Percentiles rank a stretch among this genome's conserved stretches.
Conservation (phyloP, 2,797 vertebrate species). For the Labroides dimidiatus region DNA sequence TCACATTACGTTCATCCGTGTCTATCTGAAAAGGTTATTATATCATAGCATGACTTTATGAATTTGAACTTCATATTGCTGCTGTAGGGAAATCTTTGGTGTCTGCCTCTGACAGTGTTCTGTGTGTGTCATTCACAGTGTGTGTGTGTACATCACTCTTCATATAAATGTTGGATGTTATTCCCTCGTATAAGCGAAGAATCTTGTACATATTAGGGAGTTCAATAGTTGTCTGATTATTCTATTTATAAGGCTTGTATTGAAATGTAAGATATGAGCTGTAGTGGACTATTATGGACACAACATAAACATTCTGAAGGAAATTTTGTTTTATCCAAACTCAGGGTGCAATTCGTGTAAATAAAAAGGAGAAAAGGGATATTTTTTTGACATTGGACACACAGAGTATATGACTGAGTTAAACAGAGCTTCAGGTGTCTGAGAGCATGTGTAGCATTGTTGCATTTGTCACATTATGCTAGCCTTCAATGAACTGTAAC, state of each 20-base stretch:
- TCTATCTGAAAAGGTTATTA: conserved; percentile 18
- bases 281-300: conserved; percentile 43
- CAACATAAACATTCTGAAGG: conserved; percentile 48
- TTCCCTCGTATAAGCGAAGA: conserved; percentile 44
- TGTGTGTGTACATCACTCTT: conserved; percentile 36
- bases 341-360: conserved; percentile 78
- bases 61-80: conserved; percentile 31
- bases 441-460: conserved; percentile 72
- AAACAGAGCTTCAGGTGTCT: conserved; percentile 44
- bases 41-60: conserved; percentile 28
- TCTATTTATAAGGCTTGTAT: conserved; percentile 48
- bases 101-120: conserved; percentile 25
- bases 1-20: conserved; percentile 14
- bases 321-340: conserved; percentile 72
- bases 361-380: conserved; percentile 61
- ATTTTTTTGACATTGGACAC: conserved; percentile 67
- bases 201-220: conserved; percentile 45
- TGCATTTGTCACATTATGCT: conserved; percentile 48
- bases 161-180: conserved; percentile 48
- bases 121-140: conserved; percentile 27
- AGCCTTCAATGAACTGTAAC: conserved; percentile 39
- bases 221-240: conserved; percentile 50
- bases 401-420: conserved; percentile 48
- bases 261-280: conserved; percentile 42
- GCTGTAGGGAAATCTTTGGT: conserved; percentile 36